Conservation (phyloP, 1,140 invertebrate genomes). For the Leucophenga varia region DNA sequence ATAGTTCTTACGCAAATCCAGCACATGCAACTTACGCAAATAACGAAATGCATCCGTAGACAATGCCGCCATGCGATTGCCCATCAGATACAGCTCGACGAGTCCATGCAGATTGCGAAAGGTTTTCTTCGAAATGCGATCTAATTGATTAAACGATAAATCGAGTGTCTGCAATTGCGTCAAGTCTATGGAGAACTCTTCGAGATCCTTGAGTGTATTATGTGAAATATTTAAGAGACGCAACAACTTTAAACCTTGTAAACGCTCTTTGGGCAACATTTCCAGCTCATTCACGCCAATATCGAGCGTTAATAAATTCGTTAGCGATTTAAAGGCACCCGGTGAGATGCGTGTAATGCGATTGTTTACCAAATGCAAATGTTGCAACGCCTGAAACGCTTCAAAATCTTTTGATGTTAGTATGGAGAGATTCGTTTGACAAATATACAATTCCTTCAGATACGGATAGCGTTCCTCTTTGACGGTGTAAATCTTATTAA, state of each 20-base stretch:
- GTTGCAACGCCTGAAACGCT: conserved; percentile 76
- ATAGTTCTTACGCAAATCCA: conserved; percentile 84
- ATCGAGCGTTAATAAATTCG: conserved; percentile 76
- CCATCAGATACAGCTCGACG: conserved; percentile 74
- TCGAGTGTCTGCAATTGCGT: conserved; percentile 76
- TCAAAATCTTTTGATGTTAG: conserved; percentile 86
- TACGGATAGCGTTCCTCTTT: conserved; percentile 60
- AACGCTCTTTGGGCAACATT: conserved; percentile 78
- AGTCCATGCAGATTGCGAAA: conserved; percentile 75
- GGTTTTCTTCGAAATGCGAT: conserved; percentile 71
- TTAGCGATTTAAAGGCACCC: conserved; percentile 76
- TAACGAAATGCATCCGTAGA: conserved; percentile 77
- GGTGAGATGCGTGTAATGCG: conserved; percentile 79
- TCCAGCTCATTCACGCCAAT: conserved; percentile 82
- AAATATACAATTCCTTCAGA: conserved; percentile 78
- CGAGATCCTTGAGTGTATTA: conserved; percentile 78
- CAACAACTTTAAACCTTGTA: conserved; percentile 74
- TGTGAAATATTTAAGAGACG: conserved; percentile 77
- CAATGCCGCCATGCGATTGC: conserved; percentile 79
- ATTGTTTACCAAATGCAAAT: conserved; percentile 74
- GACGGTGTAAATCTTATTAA: conserved; percentile 63
- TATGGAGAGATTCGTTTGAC: conserved; percentile 79
- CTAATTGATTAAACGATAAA: conserved; percentile 81
- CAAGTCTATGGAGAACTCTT: conserved; percentile 79
- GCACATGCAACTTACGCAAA: conserved; percentile 74